Conservation (phyloP, 2,888 invertebrate genomes). For the Troides oblongomaculatus region DNA sequence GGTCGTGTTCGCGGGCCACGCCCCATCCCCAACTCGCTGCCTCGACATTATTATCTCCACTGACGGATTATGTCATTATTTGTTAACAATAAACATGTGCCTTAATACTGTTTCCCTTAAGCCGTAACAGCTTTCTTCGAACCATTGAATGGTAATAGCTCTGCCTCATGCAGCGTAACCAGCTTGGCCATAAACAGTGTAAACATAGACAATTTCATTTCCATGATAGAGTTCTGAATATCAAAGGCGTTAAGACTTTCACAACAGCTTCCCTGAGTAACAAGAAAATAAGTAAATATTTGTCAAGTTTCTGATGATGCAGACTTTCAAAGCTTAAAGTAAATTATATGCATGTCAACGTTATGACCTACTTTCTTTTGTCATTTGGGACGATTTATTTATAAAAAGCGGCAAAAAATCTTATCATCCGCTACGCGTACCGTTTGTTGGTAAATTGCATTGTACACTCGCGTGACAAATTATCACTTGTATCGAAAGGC, state of each 20-base stretch:
- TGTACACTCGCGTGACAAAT: constrained; percentile 16
- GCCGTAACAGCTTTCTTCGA: constrained; percentile 28
- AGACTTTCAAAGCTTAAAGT: constrained; percentile 11
- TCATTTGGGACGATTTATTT: constrained; percentile 16
- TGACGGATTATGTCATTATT: constrained; percentile 41
- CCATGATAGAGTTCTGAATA: no score
- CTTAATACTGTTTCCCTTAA: constrained; percentile 24
- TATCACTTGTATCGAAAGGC: constrained; percentile 1
- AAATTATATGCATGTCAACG: constrained; percentile 14
- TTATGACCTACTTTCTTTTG: constrained; percentile 20
- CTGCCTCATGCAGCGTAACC: constrained; percentile 1
- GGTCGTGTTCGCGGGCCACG: constrained; percentile 69
- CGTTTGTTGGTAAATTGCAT: constrained; percentile 20
- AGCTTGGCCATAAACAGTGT: neutral
- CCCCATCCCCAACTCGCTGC: constrained; percentile 36
- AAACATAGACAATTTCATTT: no score
- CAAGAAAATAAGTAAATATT: constrained; percentile 21
- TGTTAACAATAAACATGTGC: constrained; percentile 29
- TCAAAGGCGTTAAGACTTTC: neutral
- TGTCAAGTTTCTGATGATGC: constrained; percentile 8
- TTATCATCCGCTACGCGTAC: constrained; percentile 6
- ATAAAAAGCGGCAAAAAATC: constrained; percentile 12
- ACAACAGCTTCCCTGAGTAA: neutral
- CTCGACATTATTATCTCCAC: constrained; percentile 56
- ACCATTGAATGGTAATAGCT: constrained; percentile 22